A percentile compares a stretch with the other conserved stretches of the same genome.
phyloP scores from a whole-genome alignment of 1,140 invertebrate genomes.

The Mactra quadrangularis region DNA sequence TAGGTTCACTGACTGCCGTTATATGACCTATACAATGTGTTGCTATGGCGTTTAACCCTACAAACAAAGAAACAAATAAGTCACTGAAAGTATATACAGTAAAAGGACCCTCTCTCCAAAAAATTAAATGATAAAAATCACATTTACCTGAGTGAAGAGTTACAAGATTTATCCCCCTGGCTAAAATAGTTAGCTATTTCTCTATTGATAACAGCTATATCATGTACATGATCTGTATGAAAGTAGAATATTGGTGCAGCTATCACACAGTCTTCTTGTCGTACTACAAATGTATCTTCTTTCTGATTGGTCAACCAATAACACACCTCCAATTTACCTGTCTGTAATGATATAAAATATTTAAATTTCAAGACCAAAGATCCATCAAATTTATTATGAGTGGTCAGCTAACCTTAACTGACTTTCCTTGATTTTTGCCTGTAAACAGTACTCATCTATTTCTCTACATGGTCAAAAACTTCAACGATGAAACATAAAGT shows the following conservation, averaged over 20 bases:
- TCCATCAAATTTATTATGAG: neutral
- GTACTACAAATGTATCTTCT: slow-evolving; percentile 66
- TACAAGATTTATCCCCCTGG: slow-evolving; percentile 67
- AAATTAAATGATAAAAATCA: too few relatives aligned
- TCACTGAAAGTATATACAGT: too few relatives aligned
- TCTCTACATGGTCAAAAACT: neutral
- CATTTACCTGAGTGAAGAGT: slow-evolving; percentile 69
- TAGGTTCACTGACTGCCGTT: too few relatives aligned
- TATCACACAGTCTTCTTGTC: slow-evolving; percentile 72
- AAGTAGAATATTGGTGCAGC: slow-evolving; percentile 72
- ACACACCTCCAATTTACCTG: slow-evolving; percentile 71
- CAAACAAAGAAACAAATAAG: too few relatives aligned
- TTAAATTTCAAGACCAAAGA: neutral
- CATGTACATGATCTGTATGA: slow-evolving; percentile 69
- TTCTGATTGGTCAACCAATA: slow-evolving; percentile 69
- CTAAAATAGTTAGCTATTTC: slow-evolving; percentile 78
- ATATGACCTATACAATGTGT: too few relatives aligned
- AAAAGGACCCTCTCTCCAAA: too few relatives aligned
- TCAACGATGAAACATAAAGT: neutral
- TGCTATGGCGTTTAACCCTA: too few relatives aligned
- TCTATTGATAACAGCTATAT: slow-evolving; percentile 72
- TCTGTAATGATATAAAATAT: slow-evolving; percentile 57
- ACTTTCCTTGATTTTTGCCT: neutral
- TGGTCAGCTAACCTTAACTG: neutral
- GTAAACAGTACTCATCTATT: neutral